phyloP scores from a whole-genome alignment of 2,113 vertebrate genomes.

The Oreochromis aureus region DNA sequence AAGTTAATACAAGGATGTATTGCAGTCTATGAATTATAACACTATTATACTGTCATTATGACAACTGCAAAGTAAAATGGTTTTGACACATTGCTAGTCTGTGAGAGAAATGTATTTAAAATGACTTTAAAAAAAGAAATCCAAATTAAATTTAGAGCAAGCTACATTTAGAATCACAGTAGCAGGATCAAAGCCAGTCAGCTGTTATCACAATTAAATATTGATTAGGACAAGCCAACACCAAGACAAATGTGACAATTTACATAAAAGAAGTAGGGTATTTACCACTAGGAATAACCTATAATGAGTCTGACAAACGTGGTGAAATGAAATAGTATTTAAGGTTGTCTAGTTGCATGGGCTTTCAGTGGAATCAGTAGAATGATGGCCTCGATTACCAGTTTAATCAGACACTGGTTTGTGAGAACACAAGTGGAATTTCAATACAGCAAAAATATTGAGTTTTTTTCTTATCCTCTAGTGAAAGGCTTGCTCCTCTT shows the following conservation, averaged over 20 bases:
- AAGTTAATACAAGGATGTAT: slow-evolving; percentile 54
- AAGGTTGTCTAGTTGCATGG: slow-evolving; percentile 1
- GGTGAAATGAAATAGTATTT: not conserved
- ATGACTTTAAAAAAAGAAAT: not conserved
- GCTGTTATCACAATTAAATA: not conserved
- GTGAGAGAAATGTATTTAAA: not conserved
- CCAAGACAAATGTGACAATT: not conserved
- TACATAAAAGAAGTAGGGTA: not conserved
- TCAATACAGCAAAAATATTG: slow-evolving; percentile 49
- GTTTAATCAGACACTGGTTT: slow-evolving; percentile 41
- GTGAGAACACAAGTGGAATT: slow-evolving; percentile 48
- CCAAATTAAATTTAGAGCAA: not conserved
- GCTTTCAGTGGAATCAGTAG: not conserved
- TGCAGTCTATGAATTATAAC: slow-evolving; percentile 61
- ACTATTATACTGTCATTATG: slow-evolving; percentile 34
- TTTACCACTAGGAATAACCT: not conserved
- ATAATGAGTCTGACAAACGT: not conserved
- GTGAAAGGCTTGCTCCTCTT: slow-evolving; percentile 49
- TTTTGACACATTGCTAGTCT: not conserved
- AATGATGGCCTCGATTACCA: slow-evolving; percentile 34
- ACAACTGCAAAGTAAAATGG: not conserved
- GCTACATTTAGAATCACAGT: not conserved
- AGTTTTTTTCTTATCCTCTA: slow-evolving; percentile 54
- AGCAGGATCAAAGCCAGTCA: not conserved
- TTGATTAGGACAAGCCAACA: not conserved